phyloP scores from a whole-genome alignment of 2,113 vertebrate genomes.

The Salvator merianae region DNA sequence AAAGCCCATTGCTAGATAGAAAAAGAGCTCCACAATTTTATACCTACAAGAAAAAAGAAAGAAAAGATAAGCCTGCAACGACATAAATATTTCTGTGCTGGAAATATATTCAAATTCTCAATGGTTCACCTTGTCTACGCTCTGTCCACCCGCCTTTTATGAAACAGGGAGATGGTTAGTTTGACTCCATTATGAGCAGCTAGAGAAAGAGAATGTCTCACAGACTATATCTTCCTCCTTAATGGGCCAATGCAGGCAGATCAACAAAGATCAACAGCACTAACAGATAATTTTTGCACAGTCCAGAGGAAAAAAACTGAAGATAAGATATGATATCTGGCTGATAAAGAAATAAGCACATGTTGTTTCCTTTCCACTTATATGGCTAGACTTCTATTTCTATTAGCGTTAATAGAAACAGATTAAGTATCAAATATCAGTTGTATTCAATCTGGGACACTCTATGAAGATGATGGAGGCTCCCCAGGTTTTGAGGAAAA shows the following conservation, averaged over 20 bases:
- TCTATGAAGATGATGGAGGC: not conserved
- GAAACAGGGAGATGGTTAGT: not conserved
- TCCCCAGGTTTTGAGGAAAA: not conserved
- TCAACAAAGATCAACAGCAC: not conserved
- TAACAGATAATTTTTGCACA: not conserved
- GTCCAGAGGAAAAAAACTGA: not conserved
- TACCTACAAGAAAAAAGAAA: slow-evolving; percentile 79
- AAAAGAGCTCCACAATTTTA: slow-evolving; percentile 94
- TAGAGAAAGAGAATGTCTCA: not conserved
- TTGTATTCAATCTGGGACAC: not conserved
- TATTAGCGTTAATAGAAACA: not conserved
- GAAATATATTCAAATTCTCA: not conserved
- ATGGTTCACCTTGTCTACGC: too few relatives aligned
- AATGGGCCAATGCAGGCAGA: not conserved
- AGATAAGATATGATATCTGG: not conserved
- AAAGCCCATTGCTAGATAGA: slow-evolving; percentile 97
- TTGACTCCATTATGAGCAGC: not conserved
- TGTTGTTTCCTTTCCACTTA: not conserved
- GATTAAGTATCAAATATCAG: not conserved
- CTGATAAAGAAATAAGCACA: not conserved
- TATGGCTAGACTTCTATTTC: not conserved
- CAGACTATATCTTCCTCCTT: not conserved
- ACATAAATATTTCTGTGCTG: not conserved
- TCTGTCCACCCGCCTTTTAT: too few relatives aligned
- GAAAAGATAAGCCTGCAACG: not conserved